These are phyloP conservation scores for Montipora foliosa DNA, from an alignment of 64 coral and sea anemone species.

Conservation along the genomic window DNA sequence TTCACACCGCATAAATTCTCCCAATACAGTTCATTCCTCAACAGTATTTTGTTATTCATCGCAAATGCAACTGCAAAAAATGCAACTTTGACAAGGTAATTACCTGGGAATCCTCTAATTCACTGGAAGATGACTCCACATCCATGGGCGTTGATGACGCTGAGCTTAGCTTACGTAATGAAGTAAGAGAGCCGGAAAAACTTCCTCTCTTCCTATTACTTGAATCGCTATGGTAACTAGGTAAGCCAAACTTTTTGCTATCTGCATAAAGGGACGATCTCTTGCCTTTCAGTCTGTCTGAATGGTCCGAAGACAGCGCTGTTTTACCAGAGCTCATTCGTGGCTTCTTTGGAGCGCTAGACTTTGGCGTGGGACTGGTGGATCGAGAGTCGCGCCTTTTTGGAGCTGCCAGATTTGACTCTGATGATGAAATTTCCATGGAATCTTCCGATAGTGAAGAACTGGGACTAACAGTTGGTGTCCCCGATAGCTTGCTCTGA, in stretches of 20 bases:
- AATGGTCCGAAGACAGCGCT: constrained; percentile 2
- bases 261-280: not conserved
- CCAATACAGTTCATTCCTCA: no score
- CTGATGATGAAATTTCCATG: constrained; percentile 15
- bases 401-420: not conserved
- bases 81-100: no score
- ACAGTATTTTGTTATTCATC: no score
- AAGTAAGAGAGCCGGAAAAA: not conserved
- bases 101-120: constrained; percentile 39
- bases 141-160: constrained; percentile 15
- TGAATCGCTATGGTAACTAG: constrained; percentile 14
- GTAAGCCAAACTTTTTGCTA: not conserved
- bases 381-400: constrained; percentile 39
- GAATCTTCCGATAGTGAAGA: constrained; percentile 10
- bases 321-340: constrained; percentile 11
- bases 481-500: not conserved
- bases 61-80: no score
- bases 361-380: constrained; percentile 5
- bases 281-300: constrained; percentile 27
- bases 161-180: constrained; percentile 16
- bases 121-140: constrained; percentile 34
- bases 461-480: constrained; percentile 16
- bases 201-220: constrained; percentile 30
- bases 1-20: no score
- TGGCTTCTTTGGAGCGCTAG: constrained; percentile 23